These are phyloP conservation scores for Perodicticus potto DNA, from an alignment of 2,797 vertebrate genomes.

Conservation along the genomic window DNA sequence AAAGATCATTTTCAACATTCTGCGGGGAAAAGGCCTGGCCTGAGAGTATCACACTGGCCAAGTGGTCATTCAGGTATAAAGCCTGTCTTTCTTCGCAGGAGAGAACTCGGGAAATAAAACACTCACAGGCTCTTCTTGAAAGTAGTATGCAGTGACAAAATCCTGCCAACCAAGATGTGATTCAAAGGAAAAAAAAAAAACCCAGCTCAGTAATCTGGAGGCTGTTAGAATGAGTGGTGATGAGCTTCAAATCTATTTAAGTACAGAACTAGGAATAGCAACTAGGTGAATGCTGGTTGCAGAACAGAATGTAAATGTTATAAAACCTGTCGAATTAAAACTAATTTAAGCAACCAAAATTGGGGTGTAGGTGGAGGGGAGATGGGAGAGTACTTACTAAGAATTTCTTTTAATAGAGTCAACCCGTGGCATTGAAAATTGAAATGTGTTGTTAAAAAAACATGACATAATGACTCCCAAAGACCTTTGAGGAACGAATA, in stretches of 20 bases:
- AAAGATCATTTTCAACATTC: rapidly evolving
- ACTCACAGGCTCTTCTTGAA: background rate
- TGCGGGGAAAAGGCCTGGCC: background rate
- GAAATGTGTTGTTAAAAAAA: background rate
- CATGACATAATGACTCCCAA: background rate
- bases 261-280: constrained; percentile 49
- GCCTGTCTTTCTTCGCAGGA: background rate
- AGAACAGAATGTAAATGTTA: constrained; percentile 61
- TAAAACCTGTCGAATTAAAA: constrained; percentile 69
- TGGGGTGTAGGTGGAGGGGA: background rate
- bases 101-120: background rate
- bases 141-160: background rate
- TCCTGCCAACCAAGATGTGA: constrained; percentile 9
- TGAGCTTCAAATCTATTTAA: background rate
- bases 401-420: background rate
- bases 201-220: background rate
- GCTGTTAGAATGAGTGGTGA: background rate
- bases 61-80: background rate
- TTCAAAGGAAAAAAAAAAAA: background rate
- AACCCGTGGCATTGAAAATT: background rate
- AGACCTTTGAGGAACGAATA: constrained; percentile 1
- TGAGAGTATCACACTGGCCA: background rate
- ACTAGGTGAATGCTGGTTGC: constrained; percentile 42
- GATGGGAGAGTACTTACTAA: background rate
- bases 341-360: constrained; percentile 49